phyloP scores from a whole-genome alignment of 2,888 invertebrate species.

The Notodonta ziczac region DNA sequence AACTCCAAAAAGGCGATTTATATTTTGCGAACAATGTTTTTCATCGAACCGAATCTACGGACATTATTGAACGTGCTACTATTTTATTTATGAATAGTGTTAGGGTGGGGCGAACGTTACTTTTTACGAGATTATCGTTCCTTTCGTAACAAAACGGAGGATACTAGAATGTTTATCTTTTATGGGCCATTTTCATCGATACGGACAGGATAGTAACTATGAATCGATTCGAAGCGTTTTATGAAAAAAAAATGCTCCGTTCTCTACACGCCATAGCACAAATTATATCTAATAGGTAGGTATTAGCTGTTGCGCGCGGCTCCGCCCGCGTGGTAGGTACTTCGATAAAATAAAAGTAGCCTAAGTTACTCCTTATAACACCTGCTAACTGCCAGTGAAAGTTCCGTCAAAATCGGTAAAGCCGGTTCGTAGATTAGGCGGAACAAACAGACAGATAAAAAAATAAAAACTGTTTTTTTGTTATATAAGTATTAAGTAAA shows the following conservation, averaged over 20 bases:
- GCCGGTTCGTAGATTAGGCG: too few relatives aligned
- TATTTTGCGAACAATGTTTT: not conserved
- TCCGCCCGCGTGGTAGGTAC: too few relatives aligned
- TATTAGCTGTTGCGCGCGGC: too few relatives aligned
- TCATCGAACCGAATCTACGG: not conserved
- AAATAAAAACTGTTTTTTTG: too few relatives aligned
- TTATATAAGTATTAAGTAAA: too few relatives aligned
- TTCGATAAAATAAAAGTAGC: too few relatives aligned
- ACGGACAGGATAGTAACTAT: not conserved
- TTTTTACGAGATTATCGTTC: constrained; percentile 1
- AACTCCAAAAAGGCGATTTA: not conserved
- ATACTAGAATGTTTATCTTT: not conserved
- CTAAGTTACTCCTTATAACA: too few relatives aligned
- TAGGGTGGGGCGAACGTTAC: not conserved
- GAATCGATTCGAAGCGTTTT: not conserved
- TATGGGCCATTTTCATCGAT: not conserved
- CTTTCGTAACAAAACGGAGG: not conserved
- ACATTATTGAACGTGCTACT: not conserved
- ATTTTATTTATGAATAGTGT: not conserved
- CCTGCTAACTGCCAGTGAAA: too few relatives aligned
- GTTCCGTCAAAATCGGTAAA: too few relatives aligned
- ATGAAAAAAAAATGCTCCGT: not conserved
- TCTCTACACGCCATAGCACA: too few relatives aligned
- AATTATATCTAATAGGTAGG: too few relatives aligned
- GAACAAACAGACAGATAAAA: too few relatives aligned